Evolutionary conservation across 2,888 invertebrate species (phyloP).

Genomic region (Himalopsyche anomala): DNA sequence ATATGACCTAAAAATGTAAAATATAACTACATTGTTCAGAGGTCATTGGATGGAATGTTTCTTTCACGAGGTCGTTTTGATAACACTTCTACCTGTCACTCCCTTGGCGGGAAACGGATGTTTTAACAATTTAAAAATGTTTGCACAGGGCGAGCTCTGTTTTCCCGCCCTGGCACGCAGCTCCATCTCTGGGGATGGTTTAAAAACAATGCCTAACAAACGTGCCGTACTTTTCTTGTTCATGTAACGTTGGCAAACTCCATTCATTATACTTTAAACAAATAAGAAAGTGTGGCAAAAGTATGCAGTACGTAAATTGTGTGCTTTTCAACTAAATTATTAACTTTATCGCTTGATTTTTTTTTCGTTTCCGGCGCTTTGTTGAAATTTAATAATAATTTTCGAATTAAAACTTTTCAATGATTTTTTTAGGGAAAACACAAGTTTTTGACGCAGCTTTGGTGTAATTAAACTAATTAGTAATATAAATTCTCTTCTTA

Average conservation of each 20-base stretch:
- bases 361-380: not conserved
- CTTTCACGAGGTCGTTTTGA: slow-evolving; percentile 31
- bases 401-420: not conserved
- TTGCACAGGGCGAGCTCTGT: slow-evolving; percentile 23
- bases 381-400: not conserved
- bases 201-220: slow-evolving; percentile 29
- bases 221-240: slow-evolving; percentile 11
- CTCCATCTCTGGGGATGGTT: slow-evolving; percentile 27
- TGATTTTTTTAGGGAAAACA: not conserved
- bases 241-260: slow-evolving; percentile 7
- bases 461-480: too few relatives aligned
- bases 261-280: slow-evolving; percentile 20
- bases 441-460: too few relatives aligned
- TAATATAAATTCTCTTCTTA: too few relatives aligned
- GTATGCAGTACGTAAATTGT: slow-evolving; percentile 13
- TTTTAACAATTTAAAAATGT: slow-evolving; percentile 34
- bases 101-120: slow-evolving; percentile 24
- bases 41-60: slow-evolving; percentile 1
- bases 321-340: not conserved
- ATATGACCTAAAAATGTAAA: not conserved
- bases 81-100: slow-evolving; percentile 31
- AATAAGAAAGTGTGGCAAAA: slow-evolving; percentile 29
- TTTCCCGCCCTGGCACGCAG: slow-evolving; percentile 8
- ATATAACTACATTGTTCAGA: slow-evolving; percentile 3
- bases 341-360: not conserved